A percentile compares a stretch with the other conserved stretches of the same genome.
Conservation (phyloP, 2,797 vertebrate genomes). For the Sebastes oblongus region DNA sequence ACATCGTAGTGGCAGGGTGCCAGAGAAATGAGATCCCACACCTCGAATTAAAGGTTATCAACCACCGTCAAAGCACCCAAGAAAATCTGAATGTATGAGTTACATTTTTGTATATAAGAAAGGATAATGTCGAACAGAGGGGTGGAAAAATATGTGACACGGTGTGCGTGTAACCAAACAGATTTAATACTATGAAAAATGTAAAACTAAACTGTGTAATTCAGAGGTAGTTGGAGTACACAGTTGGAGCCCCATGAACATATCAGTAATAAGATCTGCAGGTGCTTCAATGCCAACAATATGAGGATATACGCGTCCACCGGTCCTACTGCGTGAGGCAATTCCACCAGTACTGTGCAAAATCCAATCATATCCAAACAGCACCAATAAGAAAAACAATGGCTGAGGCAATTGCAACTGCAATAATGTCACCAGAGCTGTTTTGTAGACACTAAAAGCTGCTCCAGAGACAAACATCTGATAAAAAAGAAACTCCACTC, state of each 20-base stretch:
- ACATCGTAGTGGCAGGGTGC: conserved; percentile 67
- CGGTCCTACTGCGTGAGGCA: conserved; percentile 52
- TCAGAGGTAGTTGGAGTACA: conserved; percentile 30
- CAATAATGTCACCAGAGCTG: conserved; percentile 79
- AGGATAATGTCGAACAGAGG: background rate
- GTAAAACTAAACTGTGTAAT: conserved; percentile 31
- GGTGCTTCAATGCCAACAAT: conserved; percentile 59
- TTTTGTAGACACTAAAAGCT: conserved; percentile 79
- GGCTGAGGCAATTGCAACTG: conserved; percentile 68
- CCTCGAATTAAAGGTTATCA: conserved; percentile 72
- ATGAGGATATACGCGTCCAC: conserved; percentile 52
- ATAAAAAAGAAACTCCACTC: conserved; percentile 79
- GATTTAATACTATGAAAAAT: conserved; percentile 16
- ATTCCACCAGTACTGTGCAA: conserved; percentile 67
- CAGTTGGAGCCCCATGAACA: conserved; percentile 40
- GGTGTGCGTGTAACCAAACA: conserved; percentile 1
- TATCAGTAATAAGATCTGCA: conserved; percentile 66
- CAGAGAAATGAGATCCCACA: conserved; percentile 63
- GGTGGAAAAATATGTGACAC: background rate
- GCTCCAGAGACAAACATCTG: conserved; percentile 82
- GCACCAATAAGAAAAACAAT: conserved; percentile 77
- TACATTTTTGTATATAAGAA: conserved; percentile 18
- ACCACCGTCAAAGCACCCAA: conserved; percentile 37
- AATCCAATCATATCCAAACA: conserved; percentile 79
- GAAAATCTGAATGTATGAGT: conserved; percentile 20